Evolutionary conservation across 2,888 invertebrate species (phyloP).

Genomic region (Choristoneura rosaceana): DNA sequence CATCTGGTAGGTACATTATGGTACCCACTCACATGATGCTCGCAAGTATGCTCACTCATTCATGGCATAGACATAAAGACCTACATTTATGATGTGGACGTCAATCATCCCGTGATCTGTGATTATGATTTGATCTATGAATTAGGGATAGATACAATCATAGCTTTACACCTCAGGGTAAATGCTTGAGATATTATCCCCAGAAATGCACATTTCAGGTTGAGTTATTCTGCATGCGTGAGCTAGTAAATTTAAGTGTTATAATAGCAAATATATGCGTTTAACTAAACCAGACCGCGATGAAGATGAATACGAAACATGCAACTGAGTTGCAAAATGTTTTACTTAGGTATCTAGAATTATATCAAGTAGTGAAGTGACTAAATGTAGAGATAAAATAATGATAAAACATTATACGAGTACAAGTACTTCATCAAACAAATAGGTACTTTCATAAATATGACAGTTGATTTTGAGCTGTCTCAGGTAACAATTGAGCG

Average conservation of each 20-base stretch:
- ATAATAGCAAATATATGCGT: conserved; percentile 22
- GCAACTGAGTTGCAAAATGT: not conserved
- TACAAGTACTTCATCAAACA: not conserved
- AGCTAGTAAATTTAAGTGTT: conserved; percentile 21
- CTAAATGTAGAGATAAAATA: too few relatives aligned
- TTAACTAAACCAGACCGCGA: conserved; percentile 13
- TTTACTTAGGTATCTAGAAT: not conserved
- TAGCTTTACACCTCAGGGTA: conserved; percentile 39
- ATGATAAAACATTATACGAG: too few relatives aligned
- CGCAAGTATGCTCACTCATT: conserved; percentile 19
- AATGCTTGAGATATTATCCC: conserved; percentile 33
- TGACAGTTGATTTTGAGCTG: conserved; percentile 9
- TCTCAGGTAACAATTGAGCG: not conserved
- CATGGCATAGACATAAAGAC: conserved; percentile 11
- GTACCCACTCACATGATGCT: conserved; percentile 17
- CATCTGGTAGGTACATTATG: conserved; percentile 46
- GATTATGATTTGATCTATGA: conserved; percentile 39
- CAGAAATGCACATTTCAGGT: conserved; percentile 10
- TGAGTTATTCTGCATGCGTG: conserved; percentile 25
- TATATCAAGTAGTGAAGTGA: too few relatives aligned
- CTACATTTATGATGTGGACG: conserved; percentile 32
- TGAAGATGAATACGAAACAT: conserved; percentile 27
- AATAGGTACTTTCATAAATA: not conserved
- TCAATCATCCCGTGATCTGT: conserved; percentile 35
- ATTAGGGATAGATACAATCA: conserved; percentile 35